phyloP scores from a whole-genome alignment of 2,113 vertebrate genomes.

The Acrocephalus kingi region DNA sequence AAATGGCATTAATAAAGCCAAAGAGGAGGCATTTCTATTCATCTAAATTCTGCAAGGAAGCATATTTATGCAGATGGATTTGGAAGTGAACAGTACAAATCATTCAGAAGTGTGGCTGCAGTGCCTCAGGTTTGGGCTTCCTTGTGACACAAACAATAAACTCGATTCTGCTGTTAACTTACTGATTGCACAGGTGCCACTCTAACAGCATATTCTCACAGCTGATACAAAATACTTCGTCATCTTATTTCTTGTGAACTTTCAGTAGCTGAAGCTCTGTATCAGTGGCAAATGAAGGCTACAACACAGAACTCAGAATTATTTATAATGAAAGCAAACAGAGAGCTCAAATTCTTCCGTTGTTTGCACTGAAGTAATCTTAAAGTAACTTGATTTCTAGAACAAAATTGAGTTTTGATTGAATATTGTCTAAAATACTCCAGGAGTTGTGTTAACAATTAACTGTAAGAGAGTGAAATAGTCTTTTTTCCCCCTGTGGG shows the following conservation, averaged over 20 bases:
- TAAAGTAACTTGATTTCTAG: conserved; percentile 1
- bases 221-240: background rate
- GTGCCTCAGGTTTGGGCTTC: background rate
- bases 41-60: conserved; percentile 34
- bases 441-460: background rate
- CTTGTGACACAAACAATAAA: background rate
- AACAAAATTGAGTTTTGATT: background rate
- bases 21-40: conserved; percentile 50
- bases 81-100: background rate
- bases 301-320: background rate
- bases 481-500: background rate
- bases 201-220: background rate
- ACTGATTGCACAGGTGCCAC: background rate
- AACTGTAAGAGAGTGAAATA: background rate
- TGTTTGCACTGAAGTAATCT: background rate
- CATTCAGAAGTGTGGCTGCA: background rate
- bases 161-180: background rate
- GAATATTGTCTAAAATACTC: background rate
- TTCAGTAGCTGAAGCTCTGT: background rate
- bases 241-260: background rate
- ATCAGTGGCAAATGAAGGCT: background rate
- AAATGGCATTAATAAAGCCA: conserved; percentile 63
- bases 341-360: background rate
- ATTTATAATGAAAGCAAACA: background rate
- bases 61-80: conserved; percentile 32